A percentile compares a stretch with the other conserved stretches of the same genome.
phyloP scores from a whole-genome alignment of 2,888 invertebrate genomes.

The Sympetrum striolatum region DNA sequence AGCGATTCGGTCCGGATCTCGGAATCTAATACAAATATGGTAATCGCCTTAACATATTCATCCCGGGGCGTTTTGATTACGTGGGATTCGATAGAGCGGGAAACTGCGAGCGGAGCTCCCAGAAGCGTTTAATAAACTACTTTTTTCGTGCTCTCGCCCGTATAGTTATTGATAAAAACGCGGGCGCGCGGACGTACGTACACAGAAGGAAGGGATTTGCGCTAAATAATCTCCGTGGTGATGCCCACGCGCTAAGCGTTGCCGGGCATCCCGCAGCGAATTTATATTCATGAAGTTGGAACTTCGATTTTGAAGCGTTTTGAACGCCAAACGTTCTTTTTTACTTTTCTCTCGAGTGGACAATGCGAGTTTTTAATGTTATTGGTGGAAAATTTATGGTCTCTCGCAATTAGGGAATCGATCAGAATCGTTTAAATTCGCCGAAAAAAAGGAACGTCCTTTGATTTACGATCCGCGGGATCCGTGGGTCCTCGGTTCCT shows the following conservation, averaged over 20 bases:
- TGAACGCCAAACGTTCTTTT: not conserved
- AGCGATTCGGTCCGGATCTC: not conserved
- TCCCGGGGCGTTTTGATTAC: not conserved
- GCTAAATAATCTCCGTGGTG: not conserved
- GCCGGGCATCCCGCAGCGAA: not conserved
- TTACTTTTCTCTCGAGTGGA: not conserved
- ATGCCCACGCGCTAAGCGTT: not conserved
- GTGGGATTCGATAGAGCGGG: not conserved
- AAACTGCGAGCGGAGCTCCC: not conserved
- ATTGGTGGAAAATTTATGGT: not conserved
- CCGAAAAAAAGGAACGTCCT: not conserved
- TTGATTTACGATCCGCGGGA: constrained; percentile 15
- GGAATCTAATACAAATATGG: not conserved
- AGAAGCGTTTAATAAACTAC: not conserved
- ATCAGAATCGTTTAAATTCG: constrained; percentile 15
- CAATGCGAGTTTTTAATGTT: not conserved
- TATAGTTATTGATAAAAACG: not conserved
- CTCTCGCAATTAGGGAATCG: constrained; percentile 17
- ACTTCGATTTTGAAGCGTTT: not conserved
- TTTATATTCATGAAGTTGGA: constrained; percentile 23
- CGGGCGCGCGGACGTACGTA: not conserved
- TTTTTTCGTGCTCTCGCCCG: not conserved
- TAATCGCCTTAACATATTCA: not conserved
- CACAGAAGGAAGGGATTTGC: not conserved
- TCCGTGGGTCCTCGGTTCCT: not conserved